Base-by-base conservation (phyloP, 2,888 invertebrate genomes). In the Tipula helvola region DNA sequence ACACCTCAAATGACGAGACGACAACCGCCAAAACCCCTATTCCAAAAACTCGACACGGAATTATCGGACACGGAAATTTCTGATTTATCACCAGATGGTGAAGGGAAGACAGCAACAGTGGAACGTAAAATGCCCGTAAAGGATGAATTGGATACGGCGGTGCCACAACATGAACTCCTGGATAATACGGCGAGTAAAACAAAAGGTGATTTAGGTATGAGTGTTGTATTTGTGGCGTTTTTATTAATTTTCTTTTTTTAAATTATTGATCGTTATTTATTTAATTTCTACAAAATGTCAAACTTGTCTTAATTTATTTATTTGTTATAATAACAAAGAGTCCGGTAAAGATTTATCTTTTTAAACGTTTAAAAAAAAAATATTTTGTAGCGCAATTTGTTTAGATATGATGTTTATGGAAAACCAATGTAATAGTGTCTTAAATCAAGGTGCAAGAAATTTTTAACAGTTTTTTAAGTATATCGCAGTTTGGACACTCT, bases 21-120 rank as follows among this genome's bases (percentile, higher is more conserved):
- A 86, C 95, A 95, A 87, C 95, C 95, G 1, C 96, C 96, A 88
- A 96, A 96, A 86, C 92, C 94, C 36, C 91, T 95, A 87, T 93
- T 91, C 92, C 94, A 91, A 91, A 93, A 93, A 92, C 88, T 92
- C 91, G 96, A 96, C 91, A 94, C 95, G 13, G 96, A 96, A 92
- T 93, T 96, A 88, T 97, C 97, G 10, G 97, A 97, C 90, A 96
- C 97, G 86, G 97, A 97, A 90, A 94, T 96, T 85, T 96, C 96
- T 1, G 97, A 97, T 91, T 92, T 95, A 87, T 96, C 96, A 88
- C 96, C 96, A 0, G 95, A 96, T 86, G 92, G 91, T 41, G 92
- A 97, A 88, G 91, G 91, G 83, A 95, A 95, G 90, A 95, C 95
- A 36, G 95, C 95, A 28, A 95, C 95, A 0, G 95, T 95, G 16